Evolutionary conservation across 1,140 invertebrate genomes (phyloP).

Genomic region (Brachionus manjavacas): DNA sequence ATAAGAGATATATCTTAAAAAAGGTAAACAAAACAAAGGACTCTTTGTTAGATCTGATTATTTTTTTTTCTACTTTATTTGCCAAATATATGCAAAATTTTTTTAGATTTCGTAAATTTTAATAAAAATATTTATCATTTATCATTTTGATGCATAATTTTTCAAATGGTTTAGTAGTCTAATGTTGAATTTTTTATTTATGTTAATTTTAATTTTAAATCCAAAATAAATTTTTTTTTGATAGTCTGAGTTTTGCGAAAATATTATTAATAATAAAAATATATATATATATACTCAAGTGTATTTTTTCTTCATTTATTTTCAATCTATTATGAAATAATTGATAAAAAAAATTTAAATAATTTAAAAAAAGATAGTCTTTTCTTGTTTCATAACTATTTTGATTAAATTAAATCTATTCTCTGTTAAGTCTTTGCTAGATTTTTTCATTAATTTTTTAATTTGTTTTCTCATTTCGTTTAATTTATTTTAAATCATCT

Average conservation of each 20-base stretch:
- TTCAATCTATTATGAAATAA: no score
- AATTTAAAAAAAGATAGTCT: no score
- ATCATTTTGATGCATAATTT: background rate
- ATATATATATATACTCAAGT: background rate
- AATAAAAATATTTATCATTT: background rate
- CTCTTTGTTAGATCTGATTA: background rate
- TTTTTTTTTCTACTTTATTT: background rate
- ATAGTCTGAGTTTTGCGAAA: background rate
- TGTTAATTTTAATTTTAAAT: background rate
- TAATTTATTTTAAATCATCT: no score
- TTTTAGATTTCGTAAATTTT: background rate
- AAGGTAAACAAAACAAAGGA: background rate
- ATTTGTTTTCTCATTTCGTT: background rate
- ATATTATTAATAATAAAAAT: background rate
- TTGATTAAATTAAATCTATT: no score
- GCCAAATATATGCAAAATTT: background rate
- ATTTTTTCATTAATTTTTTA: background rate
- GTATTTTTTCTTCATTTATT: background rate
- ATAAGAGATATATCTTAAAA: background rate
- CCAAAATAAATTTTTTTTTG: background rate
- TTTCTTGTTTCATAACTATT: no score
- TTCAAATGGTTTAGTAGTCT: background rate
- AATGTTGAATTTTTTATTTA: background rate
- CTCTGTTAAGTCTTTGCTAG: no score
- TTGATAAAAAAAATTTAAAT: no score